Conservation (phyloP, 2,113 vertebrate genomes). For the Emydocephalus ijimae region DNA sequence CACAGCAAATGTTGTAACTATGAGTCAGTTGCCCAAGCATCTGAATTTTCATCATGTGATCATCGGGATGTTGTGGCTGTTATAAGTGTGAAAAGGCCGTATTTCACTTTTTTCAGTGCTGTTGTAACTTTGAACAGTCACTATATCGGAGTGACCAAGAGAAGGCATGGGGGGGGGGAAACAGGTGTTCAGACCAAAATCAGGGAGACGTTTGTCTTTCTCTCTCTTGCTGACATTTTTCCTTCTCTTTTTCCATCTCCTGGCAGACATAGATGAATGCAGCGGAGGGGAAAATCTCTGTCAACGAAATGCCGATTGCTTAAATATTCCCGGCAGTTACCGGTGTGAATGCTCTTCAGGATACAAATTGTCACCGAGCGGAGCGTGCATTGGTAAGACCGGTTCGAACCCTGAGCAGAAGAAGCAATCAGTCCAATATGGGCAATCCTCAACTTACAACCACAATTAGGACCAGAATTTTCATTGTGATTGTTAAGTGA, state of each 20-base stretch:
- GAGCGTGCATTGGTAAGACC: conserved; percentile 86
- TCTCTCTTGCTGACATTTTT: not conserved
- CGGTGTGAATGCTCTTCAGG: conserved; percentile 84
- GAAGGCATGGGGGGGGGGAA: not conserved
- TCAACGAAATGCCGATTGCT: conserved; percentile 84
- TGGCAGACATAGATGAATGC: conserved; percentile 88
- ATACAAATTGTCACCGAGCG: conserved; percentile 85
- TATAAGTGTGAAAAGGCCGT: not conserved
- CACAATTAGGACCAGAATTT: not conserved
- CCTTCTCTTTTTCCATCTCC: not conserved
- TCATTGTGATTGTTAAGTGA: not conserved
- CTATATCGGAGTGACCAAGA: not conserved
- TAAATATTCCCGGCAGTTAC: conserved; percentile 91
- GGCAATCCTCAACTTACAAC: not conserved
- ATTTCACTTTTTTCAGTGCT: too few relatives aligned
- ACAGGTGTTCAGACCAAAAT: not conserved
- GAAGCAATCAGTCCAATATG: not conserved
- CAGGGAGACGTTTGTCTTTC: not conserved
- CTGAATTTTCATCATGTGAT: too few relatives aligned
- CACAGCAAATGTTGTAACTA: too few relatives aligned
- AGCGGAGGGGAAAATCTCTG: conserved; percentile 84
- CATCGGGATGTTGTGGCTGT: too few relatives aligned
- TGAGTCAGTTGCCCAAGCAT: too few relatives aligned
- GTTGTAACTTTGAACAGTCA: not conserved
- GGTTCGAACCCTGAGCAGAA: not conserved